Conservation (phyloP, 37 sponge, comb jelly and placozoan genomes). For the Chondrilla cf. caribensis region DNA sequence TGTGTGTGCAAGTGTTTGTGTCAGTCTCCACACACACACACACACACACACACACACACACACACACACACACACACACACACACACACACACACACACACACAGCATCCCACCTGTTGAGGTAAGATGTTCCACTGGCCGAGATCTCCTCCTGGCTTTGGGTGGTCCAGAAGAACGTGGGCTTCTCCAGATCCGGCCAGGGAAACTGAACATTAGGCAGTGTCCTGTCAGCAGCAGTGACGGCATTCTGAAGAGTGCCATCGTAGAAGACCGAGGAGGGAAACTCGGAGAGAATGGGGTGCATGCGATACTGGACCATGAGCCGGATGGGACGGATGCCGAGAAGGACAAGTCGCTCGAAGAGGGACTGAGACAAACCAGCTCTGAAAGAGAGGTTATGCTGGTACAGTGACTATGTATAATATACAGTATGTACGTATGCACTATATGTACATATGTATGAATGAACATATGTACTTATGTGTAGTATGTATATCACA, state of each 20-base stretch:
- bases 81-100: neutral
- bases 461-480: too few relatives aligned
- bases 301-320: constrained; percentile 96
- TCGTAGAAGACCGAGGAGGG: constrained; percentile 93
- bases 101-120: constrained; percentile 65
- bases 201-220: constrained; percentile 68
- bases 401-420: too few relatives aligned
- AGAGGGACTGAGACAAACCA: constrained; percentile 93
- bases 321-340: constrained; percentile 82
- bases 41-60: too few relatives aligned
- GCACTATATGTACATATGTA: too few relatives aligned
- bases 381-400: constrained; percentile 64
- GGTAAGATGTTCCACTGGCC: constrained; percentile 86
- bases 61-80: too few relatives aligned
- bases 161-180: constrained; percentile 94
- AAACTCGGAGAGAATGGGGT: constrained; percentile 87
- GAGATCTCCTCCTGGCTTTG: constrained; percentile 94
- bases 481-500: too few relatives aligned
- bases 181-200: constrained; percentile 79
- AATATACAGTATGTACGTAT: too few relatives aligned
- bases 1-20: too few relatives aligned
- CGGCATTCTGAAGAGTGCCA: constrained; percentile 94
- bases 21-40: too few relatives aligned
- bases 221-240: constrained; percentile 68
- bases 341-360: constrained; percentile 86